Conservation (phyloP, 2,113 vertebrate species). For the Pelvicachromis taeniatus region DNA sequence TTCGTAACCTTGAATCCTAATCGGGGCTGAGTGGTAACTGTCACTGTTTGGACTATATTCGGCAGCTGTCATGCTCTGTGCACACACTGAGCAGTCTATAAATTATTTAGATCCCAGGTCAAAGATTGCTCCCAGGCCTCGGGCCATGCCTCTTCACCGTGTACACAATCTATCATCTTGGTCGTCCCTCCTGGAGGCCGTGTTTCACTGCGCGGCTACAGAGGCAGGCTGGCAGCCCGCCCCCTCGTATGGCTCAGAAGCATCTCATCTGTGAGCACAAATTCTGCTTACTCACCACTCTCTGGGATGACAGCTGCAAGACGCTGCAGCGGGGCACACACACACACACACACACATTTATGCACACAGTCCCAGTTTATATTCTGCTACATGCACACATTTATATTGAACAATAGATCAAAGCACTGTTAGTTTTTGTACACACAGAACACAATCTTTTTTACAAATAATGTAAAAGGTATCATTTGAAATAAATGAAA, state of each 20-base stretch:
- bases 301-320: slow-evolving; percentile 56
- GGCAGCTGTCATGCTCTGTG: slow-evolving; percentile 31
- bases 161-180: neutral
- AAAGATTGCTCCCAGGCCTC: slow-evolving; percentile 27
- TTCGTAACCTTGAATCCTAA: neutral
- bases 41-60: neutral
- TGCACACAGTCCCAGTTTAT: neutral
- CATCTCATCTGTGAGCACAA: slow-evolving; percentile 32
- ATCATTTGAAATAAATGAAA: neutral
- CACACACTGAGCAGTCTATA: slow-evolving; percentile 15
- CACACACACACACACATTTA: neutral
- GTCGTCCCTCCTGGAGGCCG: neutral
- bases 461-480: neutral
- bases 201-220: slow-evolving; percentile 9
- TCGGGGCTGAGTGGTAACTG: neutral
- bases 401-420: neutral
- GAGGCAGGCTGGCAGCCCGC: slow-evolving; percentile 14
- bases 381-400: neutral
- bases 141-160: neutral
- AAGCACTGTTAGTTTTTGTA: neutral
- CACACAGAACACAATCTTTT: neutral
- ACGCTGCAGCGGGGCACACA: slow-evolving; percentile 27
- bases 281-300: slow-evolving; percentile 71
- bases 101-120: slow-evolving; percentile 53
- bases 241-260: slow-evolving; percentile 21